phyloP scores from a whole-genome alignment of 35 echinoderm and acorn worm genomes.

The Ophiothrix spiculata region DNA sequence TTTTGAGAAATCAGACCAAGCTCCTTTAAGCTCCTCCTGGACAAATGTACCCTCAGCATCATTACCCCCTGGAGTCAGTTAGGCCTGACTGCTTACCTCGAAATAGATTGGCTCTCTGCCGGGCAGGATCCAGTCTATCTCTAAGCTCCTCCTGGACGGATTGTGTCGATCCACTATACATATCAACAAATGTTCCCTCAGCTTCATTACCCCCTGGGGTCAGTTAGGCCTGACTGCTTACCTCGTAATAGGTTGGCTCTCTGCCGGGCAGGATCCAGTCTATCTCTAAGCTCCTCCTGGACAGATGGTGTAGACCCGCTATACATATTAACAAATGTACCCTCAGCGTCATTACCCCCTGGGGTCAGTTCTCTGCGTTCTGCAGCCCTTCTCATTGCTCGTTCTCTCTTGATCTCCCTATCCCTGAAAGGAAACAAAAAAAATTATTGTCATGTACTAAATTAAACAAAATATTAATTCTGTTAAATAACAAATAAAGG shows the following conservation, averaged over 20 bases:
- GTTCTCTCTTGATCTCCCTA: conserved; percentile 56
- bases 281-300: conserved; percentile 91
- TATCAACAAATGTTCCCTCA: conserved; percentile 75
- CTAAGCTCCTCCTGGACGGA: conserved; percentile 96
- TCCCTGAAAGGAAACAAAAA: conserved; percentile 44
- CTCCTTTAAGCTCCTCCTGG: conserved; percentile 90
- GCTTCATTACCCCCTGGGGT: conserved; percentile 30
- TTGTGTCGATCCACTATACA: conserved; percentile 80
- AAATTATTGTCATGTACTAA: too few species aligned
- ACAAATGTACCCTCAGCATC: conserved; percentile 70
- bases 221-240: conserved; percentile 22
- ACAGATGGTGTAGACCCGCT: conserved; percentile 88
- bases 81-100: conserved; percentile 11
- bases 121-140: conserved; percentile 67
- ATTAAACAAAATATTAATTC: neutral
- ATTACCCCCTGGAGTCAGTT: conserved; percentile 38
- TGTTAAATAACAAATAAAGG: too few species aligned
- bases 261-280: conserved; percentile 60
- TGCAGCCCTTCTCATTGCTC: conserved; percentile 67
- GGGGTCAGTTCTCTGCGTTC: conserved; percentile 58
- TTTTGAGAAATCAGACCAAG: too few species aligned
- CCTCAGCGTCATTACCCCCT: conserved; percentile 43
- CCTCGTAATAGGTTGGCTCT: conserved; percentile 48
- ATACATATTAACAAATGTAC: conserved; percentile 77
- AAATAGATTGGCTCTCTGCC: conserved; percentile 47